Base-by-base conservation (phyloP, 1,140 invertebrate species). In the Eupristina koningsbergeri region DNA sequence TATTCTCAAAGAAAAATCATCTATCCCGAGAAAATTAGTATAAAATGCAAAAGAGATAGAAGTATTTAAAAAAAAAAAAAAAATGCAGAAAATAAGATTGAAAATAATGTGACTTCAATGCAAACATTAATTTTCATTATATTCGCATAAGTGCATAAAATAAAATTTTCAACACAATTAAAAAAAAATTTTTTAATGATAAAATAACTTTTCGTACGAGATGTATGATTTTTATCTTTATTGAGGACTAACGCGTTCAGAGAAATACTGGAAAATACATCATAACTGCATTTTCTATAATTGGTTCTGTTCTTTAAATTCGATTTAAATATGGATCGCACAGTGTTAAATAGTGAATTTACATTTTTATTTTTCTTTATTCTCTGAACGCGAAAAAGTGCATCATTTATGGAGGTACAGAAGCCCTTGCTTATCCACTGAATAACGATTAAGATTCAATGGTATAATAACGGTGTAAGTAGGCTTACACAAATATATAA, bases 141-240 rank as follows among this genome's bases (percentile, higher is more conserved):
- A 9, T 22, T 1, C 22, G 53, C 2, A 22, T 58, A 9, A 0
- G 26, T 26, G 53, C 0, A 5, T 26, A 3, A n/a, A n/a, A n/a
- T n/a, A n/a, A n/a, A n/a, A n/a, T n/a, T n/a, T n/a, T n/a, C n/a
- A n/a, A n/a, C n/a, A n/a, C n/a, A n/a, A n/a, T n/a, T n/a, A n/a
- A n/a, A n/a, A n/a, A n/a, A n/a, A n/a, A n/a, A n/a, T n/a, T n/a
- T n/a, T n/a, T n/a, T 13, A 58, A 26, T 26, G 19, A 26, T 26
- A 58, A 58, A 53, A 9, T 53, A 19, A 53, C 9, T 53, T 53
- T 17, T 53, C 6, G 15, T 17, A 53, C 9, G 50, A 63, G n/a
- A 80, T 50, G 34, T 50, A 80, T 80, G 77, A 80, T 80, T 80
- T 63, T 80, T 36, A 50, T 31, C 29, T 80, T 80, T 63, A 50